Conservation (phyloP, 2,113 vertebrate species). For the Vidua chalybeata region DNA sequence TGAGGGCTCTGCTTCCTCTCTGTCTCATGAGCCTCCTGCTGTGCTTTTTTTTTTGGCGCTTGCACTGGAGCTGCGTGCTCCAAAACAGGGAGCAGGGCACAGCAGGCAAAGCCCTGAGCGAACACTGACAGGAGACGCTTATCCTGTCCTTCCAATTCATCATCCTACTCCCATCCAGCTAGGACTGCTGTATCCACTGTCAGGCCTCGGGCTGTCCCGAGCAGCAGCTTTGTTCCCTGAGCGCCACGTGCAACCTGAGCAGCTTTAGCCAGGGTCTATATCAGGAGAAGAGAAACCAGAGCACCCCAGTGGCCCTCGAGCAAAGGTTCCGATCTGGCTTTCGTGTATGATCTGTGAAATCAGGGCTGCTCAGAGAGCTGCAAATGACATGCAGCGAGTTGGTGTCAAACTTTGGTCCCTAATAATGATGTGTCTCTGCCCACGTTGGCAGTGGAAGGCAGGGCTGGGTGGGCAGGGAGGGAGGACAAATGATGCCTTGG, state of each 20-base stretch:
- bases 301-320: neutral
- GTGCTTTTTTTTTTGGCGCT: neutral
- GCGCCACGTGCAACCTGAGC: fast-evolving
- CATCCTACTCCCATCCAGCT: neutral
- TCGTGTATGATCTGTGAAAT: fast-evolving
- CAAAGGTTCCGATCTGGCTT: neutral
- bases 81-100: fast-evolving
- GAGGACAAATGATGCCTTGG: neutral
- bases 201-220: neutral
- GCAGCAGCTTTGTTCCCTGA: neutral
- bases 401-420: neutral
- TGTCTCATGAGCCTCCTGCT: neutral
- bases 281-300: neutral
- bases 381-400: neutral
- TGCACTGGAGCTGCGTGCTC: neutral
- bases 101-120: neutral
- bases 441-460: neutral
- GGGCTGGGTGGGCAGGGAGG: neutral
- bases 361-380: neutral
- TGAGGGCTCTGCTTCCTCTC: neutral
- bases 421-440: neutral
- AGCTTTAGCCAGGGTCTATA: neutral
- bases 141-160: neutral
- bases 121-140: neutral
- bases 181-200: neutral